Base-by-base conservation (phyloP, 92 coral and sea anemone species). In the Pocillopora meandrina region DNA sequence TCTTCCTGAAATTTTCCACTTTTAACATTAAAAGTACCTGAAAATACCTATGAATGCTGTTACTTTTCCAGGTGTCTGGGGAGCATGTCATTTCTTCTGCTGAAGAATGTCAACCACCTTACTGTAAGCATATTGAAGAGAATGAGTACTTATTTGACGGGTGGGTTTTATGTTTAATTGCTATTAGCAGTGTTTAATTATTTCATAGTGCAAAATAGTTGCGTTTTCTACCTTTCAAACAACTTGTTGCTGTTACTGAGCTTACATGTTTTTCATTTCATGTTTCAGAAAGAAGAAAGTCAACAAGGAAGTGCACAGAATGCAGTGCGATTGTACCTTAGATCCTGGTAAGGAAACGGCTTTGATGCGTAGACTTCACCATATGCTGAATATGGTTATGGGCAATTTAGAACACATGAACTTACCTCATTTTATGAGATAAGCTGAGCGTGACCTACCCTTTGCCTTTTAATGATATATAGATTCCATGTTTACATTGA, bases 251-350 rank as follows among this genome's bases (percentile, higher is more conserved):
- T 56, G 26, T 26, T 26, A 26, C 26, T 26, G 26, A 0, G 26
- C 26, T 26, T 26, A 26, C 26, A 74, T n/a, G 47, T 55, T 49
- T 10, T 56, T 17, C 21, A 56, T 20, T 0, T 19, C 17, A 70
- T 9, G 14, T 78, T 67, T 73, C 79, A 97, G 99, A 89, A 97
- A 95, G 86, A 97, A 95, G 89, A 90, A 94, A 75, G 82, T 97
- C 9, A 95, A 95, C 77, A 97, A 97, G 79, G 99, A 97, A 81
- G 98, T 97, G 11, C 87, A 98, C 56, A 88, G 88, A 69, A 97
- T 97, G 99, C 93, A 92, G 65, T 97, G 99, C 80, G 99, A 97
- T 60, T 97, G 99, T 83, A 79, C 80, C 17, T 85, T 82, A 76
- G 93, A 93, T 75, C 87, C 92, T 80, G 98, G 98, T 94, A 84